Evolutionary conservation across 2,113 vertebrate genomes (phyloP).

Genomic region (Petaurus breviceps): DNA sequence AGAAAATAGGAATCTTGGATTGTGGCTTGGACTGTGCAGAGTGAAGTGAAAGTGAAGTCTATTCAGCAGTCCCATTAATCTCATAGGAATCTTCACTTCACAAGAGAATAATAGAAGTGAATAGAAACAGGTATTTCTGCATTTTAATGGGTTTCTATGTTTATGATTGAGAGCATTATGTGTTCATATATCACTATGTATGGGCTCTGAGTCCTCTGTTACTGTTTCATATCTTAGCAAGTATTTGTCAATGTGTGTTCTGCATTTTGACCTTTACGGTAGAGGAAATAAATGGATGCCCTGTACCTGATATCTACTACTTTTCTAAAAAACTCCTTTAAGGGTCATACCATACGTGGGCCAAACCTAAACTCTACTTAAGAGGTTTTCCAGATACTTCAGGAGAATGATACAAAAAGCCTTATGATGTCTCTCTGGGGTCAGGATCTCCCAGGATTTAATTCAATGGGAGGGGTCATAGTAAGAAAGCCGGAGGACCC

Average conservation of each 20-base stretch:
- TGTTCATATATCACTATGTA: not conserved
- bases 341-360: not conserved
- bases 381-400: not conserved
- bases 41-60: not conserved
- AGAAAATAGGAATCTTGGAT: not conserved
- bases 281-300: too few relatives aligned
- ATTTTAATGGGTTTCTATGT: not conserved
- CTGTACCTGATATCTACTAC: not conserved
- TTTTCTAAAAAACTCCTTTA: not conserved
- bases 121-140: not conserved
- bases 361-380: not conserved
- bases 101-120: not conserved
- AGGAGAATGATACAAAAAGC: not conserved
- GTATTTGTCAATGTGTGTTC: not conserved
- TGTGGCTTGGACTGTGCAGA: not conserved
- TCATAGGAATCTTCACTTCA: not conserved
- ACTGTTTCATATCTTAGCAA: not conserved
- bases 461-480: not conserved
- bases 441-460: not conserved
- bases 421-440: not conserved
- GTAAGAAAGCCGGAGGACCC: not conserved
- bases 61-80: not conserved
- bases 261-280: not conserved
- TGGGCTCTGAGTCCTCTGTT: not conserved
- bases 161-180: not conserved